These are phyloP conservation scores for Therioaphis trifolii DNA, from an alignment of 2,888 invertebrate species.

Conservation along the genomic window DNA sequence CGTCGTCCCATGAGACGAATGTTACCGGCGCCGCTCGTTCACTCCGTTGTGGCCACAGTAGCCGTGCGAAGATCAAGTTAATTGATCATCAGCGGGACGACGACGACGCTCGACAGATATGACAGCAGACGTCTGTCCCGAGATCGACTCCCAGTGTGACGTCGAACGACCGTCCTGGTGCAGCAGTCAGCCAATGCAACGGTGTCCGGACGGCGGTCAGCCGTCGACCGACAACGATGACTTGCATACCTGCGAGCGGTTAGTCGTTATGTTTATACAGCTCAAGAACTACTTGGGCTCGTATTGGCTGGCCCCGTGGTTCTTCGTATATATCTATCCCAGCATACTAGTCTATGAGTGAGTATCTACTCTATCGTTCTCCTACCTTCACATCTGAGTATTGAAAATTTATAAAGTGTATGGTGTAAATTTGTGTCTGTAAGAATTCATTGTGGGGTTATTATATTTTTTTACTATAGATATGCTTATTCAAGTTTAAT, in stretches of 20 bases:
- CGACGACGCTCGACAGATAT: too few relatives aligned
- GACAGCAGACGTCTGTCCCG: too few relatives aligned
- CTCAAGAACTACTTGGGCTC: slow-evolving; percentile 48
- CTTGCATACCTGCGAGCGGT: slow-evolving; percentile 23
- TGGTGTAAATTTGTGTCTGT: not conserved
- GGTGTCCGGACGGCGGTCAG: too few relatives aligned
- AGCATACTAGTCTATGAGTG: slow-evolving; percentile 55
- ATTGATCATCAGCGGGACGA: too few relatives aligned
- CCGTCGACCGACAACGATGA: not conserved
- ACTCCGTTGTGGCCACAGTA: not conserved
- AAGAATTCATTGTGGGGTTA: slow-evolving; percentile 44
- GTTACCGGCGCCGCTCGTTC: not conserved
- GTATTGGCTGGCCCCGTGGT: slow-evolving; percentile 53
- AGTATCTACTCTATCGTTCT: not conserved
- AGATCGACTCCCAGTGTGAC: not conserved
- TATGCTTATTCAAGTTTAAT: slow-evolving; percentile 42
- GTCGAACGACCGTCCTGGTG: slow-evolving; percentile 5
- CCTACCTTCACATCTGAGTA: too few relatives aligned
- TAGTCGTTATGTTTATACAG: slow-evolving; percentile 45
- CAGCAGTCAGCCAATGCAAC: too few relatives aligned
- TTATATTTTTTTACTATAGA: slow-evolving; percentile 42
- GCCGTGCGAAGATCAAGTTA: too few relatives aligned
- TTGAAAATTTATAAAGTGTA: too few relatives aligned
- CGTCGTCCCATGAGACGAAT: slow-evolving; percentile 25
- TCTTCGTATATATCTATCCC: slow-evolving; percentile 51